Conservation (phyloP, 2,888 invertebrate species). For the Morinoia aosen region DNA sequence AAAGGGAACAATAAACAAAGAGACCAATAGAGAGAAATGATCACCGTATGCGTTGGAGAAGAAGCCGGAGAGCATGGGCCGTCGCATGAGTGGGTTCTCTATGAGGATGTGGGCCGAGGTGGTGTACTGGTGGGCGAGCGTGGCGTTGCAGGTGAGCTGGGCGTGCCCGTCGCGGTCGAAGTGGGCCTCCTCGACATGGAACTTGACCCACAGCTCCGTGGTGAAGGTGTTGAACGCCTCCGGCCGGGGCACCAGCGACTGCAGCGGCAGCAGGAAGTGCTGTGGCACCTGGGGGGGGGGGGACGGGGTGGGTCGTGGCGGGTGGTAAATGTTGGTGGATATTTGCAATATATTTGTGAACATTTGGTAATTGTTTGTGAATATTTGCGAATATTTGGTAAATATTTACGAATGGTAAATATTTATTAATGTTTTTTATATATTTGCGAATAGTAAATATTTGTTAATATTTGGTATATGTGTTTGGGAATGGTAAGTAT, state of each 20-base stretch:
- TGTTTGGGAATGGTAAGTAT: too few species aligned
- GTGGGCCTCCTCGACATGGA: conserved; percentile 28
- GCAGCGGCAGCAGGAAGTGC: conserved; percentile 39
- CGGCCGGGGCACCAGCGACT: conserved; percentile 35
- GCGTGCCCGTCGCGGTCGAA: conserved; percentile 49
- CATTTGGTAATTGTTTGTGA: neutral
- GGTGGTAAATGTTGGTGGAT: too few species aligned
- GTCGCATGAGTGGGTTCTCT: conserved; percentile 44
- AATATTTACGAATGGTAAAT: neutral
- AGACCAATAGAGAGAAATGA: too few species aligned
- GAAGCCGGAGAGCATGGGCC: conserved; percentile 54
- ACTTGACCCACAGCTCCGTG: conserved; percentile 54
- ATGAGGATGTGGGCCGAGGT: conserved; percentile 44
- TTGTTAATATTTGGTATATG: too few species aligned
- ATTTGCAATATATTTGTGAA: neutral
- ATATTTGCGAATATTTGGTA: neutral
- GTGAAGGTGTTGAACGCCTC: conserved; percentile 53
- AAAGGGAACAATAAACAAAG: too few species aligned
- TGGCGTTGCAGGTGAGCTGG: conserved; percentile 54
- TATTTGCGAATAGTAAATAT: neutral
- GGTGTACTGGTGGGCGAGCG: conserved; percentile 46
- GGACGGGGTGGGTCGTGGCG: too few species aligned
- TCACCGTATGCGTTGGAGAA: conserved; percentile 42
- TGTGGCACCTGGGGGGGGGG: neutral
- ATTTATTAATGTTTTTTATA: neutral